phyloP scores from a whole-genome alignment of 92 coral and sea anemone species.

The Actinernus sp. region DNA sequence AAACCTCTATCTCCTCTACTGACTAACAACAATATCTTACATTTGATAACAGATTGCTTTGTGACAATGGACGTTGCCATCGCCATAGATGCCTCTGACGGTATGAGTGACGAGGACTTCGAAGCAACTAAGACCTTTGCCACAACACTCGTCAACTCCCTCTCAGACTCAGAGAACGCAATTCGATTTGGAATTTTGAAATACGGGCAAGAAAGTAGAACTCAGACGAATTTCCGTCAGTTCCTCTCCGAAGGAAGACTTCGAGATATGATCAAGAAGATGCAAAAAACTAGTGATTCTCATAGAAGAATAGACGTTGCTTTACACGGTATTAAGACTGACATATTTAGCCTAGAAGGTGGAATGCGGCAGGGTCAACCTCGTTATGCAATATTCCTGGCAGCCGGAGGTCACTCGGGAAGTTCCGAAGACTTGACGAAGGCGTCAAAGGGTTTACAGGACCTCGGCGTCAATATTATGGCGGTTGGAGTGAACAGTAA shows the following conservation, averaged over 20 bases:
- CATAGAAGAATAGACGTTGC: conserved; percentile 48
- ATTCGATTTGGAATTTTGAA: conserved; percentile 41
- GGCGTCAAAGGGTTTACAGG: conserved; percentile 47
- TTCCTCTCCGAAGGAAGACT: conserved; percentile 20
- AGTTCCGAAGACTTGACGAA: conserved; percentile 33
- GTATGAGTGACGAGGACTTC: conserved; percentile 25
- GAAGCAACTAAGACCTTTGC: conserved; percentile 27
- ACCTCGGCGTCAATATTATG: conserved; percentile 61
- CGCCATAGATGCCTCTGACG: conserved; percentile 44
- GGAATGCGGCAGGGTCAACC: conserved; percentile 65
- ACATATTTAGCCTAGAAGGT: conserved; percentile 57
- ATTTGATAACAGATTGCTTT: no score
- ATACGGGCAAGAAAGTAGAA: conserved; percentile 26
- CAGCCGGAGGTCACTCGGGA: conserved; percentile 43
- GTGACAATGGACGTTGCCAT: conserved; percentile 74
- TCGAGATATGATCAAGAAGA: conserved; percentile 7
- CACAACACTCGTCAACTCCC: conserved; percentile 27
- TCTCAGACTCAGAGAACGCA: conserved; percentile 57
- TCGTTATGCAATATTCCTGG: conserved; percentile 42
- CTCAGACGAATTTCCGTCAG: conserved; percentile 22
- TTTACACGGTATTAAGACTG: conserved; percentile 21
- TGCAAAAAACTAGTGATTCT: conserved; percentile 13
- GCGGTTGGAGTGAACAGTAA: conserved; percentile 69
- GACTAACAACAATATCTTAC: no score
- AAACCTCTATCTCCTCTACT: no score